Conservation (phyloP, 2,113 vertebrate genomes). For the Gallinago jamesoni region DNA sequence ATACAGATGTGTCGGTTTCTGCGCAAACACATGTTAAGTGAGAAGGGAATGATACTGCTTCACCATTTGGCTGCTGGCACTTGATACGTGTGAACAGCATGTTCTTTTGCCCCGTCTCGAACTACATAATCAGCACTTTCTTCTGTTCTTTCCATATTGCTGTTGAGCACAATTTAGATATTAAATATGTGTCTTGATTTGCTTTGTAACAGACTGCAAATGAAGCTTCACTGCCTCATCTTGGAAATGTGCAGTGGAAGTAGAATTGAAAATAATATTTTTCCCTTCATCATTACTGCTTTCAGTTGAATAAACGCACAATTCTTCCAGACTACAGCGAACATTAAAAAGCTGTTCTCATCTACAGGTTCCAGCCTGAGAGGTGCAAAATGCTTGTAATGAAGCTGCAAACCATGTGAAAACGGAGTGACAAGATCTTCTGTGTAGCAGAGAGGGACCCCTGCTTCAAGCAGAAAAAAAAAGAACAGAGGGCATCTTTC, state of each 20-base stretch:
- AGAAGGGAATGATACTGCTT: constrained; percentile 13
- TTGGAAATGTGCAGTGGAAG: constrained; percentile 66
- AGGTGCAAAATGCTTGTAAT: constrained; percentile 46
- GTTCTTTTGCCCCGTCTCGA: constrained; percentile 18
- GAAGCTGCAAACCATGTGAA: constrained; percentile 5
- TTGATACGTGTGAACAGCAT: constrained; percentile 32
- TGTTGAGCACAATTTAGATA: constrained; percentile 57
- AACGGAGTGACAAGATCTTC: not conserved
- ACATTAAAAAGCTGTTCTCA: constrained; percentile 80
- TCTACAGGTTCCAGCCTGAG: constrained; percentile 65
- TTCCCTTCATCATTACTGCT: constrained; percentile 65
- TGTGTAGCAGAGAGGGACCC: not conserved
- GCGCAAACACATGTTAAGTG: not conserved
- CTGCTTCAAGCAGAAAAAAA: not conserved
- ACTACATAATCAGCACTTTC: constrained; percentile 49
- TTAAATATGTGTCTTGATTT: constrained; percentile 73
- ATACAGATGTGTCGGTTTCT: not conserved
- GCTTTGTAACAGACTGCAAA: constrained; percentile 77
- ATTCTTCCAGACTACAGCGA: constrained; percentile 73
- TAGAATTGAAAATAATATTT: constrained; percentile 72
- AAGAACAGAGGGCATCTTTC: not conserved
- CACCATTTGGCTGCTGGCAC: constrained; percentile 56
- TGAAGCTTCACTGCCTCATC: constrained; percentile 71
- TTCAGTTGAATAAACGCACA: constrained; percentile 74
- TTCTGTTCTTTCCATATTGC: constrained; percentile 61